phyloP scores from a whole-genome alignment of 2,888 invertebrate genomes.

The Metellina segmentata region DNA sequence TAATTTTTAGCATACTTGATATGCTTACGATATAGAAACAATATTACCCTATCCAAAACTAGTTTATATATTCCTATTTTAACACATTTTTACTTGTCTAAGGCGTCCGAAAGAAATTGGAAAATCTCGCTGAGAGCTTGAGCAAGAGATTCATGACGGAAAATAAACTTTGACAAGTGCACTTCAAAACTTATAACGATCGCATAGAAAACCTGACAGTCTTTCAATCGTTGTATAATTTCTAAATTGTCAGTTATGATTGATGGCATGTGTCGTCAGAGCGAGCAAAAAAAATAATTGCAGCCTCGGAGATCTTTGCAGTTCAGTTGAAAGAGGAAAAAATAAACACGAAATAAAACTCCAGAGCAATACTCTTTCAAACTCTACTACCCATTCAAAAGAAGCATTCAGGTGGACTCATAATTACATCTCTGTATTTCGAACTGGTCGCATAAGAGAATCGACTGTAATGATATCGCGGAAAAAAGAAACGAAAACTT shows the following conservation, averaged over 20 bases:
- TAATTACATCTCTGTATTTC: background rate
- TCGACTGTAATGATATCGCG: background rate
- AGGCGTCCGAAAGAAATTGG: too few relatives aligned
- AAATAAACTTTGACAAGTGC: conserved; percentile 18
- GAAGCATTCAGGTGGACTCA: background rate
- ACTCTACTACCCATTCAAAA: background rate
- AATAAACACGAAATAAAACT: background rate
- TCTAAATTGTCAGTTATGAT: conserved; percentile 6
- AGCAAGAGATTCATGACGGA: background rate
- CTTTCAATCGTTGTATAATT: conserved; percentile 13
- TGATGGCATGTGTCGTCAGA: background rate
- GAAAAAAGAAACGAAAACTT: background rate
- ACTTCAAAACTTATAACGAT: background rate
- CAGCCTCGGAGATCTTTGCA: background rate
- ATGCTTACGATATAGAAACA: too few relatives aligned
- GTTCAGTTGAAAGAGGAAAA: background rate
- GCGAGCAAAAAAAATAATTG: conserved; percentile 5
- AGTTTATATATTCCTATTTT: too few relatives aligned
- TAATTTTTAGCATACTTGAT: too few relatives aligned
- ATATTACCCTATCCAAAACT: too few relatives aligned
- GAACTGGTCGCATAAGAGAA: background rate
- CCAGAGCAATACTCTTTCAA: background rate
- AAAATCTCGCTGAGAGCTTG: background rate
- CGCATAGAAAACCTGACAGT: background rate
- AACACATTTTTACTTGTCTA: too few relatives aligned